A percentile compares a stretch with the other conserved stretches of the same genome.
These are phyloP conservation scores for Drosophila fuyamai DNA, from an alignment of 1,140 invertebrate genomes.

Conservation along the genomic window DNA sequence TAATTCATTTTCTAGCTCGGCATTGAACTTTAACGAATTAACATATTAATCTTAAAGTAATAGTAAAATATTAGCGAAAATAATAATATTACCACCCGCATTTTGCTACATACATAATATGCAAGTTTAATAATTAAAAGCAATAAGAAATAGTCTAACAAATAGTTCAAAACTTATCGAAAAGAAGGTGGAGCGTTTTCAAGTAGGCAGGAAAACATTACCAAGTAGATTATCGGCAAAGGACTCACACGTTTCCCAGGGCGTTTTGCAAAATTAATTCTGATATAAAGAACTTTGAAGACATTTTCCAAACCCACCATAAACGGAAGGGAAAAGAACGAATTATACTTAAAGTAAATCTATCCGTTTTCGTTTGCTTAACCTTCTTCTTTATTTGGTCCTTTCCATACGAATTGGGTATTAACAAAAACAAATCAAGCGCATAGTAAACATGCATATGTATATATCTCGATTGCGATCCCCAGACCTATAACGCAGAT, in stretches of 20 bases:
- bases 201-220: constrained; percentile 37
- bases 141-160: constrained; percentile 49
- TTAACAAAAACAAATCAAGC: constrained; percentile 16
- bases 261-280: constrained; percentile 23
- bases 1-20: constrained; percentile 55
- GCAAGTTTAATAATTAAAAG: constrained; percentile 59
- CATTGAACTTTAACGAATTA: constrained; percentile 34
- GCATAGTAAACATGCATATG: constrained; percentile 23
- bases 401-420: constrained; percentile 32
- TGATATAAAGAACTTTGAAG: constrained; percentile 55
- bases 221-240: constrained; percentile 11
- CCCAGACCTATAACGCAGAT: constrained; percentile 23
- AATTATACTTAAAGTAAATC: constrained; percentile 21
- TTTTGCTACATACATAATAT: constrained; percentile 75
- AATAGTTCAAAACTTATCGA: constrained; percentile 61
- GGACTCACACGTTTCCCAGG: background rate
- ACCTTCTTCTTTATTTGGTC: constrained; percentile 17
- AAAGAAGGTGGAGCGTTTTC: constrained; percentile 35
- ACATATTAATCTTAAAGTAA: constrained; percentile 53
- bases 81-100: constrained; percentile 78
- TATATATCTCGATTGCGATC: constrained; percentile 38
- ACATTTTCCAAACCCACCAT: constrained; percentile 72
- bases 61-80: constrained; percentile 73
- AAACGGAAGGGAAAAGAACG: constrained; percentile 23
- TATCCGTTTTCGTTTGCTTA: constrained; percentile 23